A percentile compares a stretch with the other conserved stretches of the same genome.
phyloP scores from a whole-genome alignment of 2,888 invertebrate species.

The Phortica magna region DNA sequence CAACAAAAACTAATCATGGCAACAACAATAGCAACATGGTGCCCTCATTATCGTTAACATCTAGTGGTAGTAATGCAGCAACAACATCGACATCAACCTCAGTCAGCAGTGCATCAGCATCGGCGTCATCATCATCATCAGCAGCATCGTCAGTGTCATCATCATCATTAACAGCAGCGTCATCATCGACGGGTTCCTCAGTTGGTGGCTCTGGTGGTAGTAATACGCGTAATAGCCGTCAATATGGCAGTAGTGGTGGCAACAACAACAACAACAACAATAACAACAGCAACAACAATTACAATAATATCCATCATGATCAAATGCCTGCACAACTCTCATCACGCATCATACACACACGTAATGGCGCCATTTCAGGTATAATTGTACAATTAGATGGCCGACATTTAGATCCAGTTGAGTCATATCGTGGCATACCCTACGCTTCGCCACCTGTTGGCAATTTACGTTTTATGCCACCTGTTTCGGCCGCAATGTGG shows the following conservation, averaged over 20 bases:
- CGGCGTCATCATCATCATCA: slow-evolving; percentile 48
- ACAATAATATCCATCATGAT: slow-evolving; percentile 72
- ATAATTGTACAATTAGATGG: slow-evolving; percentile 90
- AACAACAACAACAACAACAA: slow-evolving; percentile 50
- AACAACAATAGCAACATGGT: slow-evolving; percentile 45
- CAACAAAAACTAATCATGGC: not conserved
- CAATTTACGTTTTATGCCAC: slow-evolving; percentile 95
- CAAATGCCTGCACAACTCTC: slow-evolving; percentile 81
- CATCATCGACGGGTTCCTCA: slow-evolving; percentile 39
- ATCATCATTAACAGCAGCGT: slow-evolving; percentile 45
- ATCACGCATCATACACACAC: slow-evolving; percentile 91
- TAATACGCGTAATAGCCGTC: slow-evolving; percentile 50
- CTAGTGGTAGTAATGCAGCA: slow-evolving; percentile 36
- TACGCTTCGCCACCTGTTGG: slow-evolving; percentile 96
- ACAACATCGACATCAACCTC: slow-evolving; percentile 38
- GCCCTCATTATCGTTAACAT: slow-evolving; percentile 65
- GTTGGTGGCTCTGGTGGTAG: slow-evolving; percentile 15
- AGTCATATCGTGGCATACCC: slow-evolving; percentile 95
- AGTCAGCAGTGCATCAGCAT: slow-evolving; percentile 37
- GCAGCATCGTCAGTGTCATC: slow-evolving; percentile 39
- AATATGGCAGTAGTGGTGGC: slow-evolving; percentile 44
- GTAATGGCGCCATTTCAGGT: slow-evolving; percentile 92
- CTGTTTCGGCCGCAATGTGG: slow-evolving; percentile 95
- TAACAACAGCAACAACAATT: slow-evolving; percentile 50
- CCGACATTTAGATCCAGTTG: slow-evolving; percentile 91